Evolutionary conservation across 2,113 vertebrate genomes (phyloP).

Genomic region (Catharus bicknelli): DNA sequence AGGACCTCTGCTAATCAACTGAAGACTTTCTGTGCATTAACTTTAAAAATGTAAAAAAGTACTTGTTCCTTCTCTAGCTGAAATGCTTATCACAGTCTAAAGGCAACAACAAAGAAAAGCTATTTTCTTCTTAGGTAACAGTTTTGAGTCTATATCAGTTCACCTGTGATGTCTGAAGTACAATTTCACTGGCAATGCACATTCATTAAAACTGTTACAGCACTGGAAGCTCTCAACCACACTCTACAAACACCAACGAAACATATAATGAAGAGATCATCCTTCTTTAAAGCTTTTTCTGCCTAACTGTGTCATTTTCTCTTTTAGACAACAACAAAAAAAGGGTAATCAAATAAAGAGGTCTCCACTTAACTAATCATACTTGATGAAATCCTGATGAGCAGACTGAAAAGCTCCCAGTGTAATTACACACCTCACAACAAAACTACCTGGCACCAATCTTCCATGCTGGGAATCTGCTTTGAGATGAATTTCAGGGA

Average conservation of each 20-base stretch:
- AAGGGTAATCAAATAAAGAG: background rate
- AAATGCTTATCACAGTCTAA: background rate
- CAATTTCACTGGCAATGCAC: background rate
- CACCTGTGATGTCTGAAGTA: background rate
- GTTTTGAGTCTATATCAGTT: constrained; percentile 9
- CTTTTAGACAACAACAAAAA: background rate
- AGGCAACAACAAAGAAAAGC: constrained; percentile 6
- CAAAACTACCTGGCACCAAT: background rate
- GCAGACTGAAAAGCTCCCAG: background rate
- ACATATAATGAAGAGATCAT: constrained; percentile 17
- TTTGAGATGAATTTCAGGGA: background rate
- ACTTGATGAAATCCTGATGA: background rate
- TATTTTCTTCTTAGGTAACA: background rate
- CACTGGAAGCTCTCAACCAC: background rate
- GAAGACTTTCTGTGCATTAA: constrained; percentile 27
- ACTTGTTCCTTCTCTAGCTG: background rate
- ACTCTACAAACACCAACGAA: background rate
- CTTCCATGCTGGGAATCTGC: background rate
- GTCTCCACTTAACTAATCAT: background rate
- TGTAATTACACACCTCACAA: background rate
- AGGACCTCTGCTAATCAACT: constrained; percentile 49
- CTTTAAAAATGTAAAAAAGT: constrained; percentile 25
- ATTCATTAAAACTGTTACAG: background rate
- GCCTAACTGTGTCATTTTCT: background rate
- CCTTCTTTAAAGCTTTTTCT: background rate